Percentiles rank a stretch among this genome's conserved stretches.
These are phyloP conservation scores for Ormyrus rosae DNA, from an alignment of 2,888 invertebrate genomes.

Conservation along the genomic window DNA sequence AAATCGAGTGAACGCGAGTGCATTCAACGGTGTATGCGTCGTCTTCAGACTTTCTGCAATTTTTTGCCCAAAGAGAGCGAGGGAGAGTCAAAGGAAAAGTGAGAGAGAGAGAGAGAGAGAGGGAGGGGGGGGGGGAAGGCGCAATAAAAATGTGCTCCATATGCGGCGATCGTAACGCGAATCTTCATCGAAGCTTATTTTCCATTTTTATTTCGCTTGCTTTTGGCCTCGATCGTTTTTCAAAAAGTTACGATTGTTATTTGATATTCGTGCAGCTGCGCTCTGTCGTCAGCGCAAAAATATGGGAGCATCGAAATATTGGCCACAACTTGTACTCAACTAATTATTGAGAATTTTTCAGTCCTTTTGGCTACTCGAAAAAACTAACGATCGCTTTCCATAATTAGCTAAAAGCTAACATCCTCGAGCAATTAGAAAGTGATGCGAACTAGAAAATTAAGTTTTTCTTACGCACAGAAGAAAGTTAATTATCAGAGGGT, in stretches of 20 bases:
- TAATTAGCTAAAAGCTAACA: background rate
- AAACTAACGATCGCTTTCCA: background rate
- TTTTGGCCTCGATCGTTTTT: background rate
- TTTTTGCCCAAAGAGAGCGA: slow-evolving; percentile 17
- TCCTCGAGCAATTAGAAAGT: background rate
- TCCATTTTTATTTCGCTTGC: background rate
- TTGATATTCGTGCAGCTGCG: too few species aligned
- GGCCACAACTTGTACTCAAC: too few species aligned
- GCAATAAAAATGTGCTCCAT: background rate
- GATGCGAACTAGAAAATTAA: slow-evolving; percentile 10
- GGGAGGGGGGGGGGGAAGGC: too few species aligned
- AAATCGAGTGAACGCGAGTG: slow-evolving; percentile 49
- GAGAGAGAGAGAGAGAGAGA: too few species aligned
- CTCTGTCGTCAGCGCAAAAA: too few species aligned
- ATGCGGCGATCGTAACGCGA: slow-evolving; percentile 26
- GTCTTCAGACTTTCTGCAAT: slow-evolving; percentile 35
- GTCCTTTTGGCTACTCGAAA: background rate
- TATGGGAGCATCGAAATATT: too few species aligned
- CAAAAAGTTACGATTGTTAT: background rate
- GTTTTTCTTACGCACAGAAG: too few species aligned
- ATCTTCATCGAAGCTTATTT: slow-evolving; percentile 10
- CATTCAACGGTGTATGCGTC: slow-evolving; percentile 25
- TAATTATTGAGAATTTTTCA: too few species aligned
- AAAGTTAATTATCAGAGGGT: too few species aligned
- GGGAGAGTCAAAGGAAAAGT: too few species aligned